Evolutionary conservation across 2,888 invertebrate species (phyloP).

Genomic region (Linnaemya vulpina): DNA sequence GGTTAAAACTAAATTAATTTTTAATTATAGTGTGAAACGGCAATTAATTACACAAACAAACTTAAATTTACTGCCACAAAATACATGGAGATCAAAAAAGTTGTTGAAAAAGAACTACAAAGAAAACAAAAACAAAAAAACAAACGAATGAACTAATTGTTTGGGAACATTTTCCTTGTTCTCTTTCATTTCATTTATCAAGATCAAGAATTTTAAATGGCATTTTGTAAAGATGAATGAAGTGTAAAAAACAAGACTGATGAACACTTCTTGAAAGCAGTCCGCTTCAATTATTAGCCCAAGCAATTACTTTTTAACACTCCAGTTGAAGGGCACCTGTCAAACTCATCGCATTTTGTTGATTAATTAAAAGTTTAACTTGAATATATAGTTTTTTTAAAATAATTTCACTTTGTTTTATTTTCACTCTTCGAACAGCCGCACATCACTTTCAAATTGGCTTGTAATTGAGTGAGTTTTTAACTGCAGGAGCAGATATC

Average conservation of each 20-base stretch:
- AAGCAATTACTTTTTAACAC: not conserved
- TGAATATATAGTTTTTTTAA: not conserved
- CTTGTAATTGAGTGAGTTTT: constrained; percentile 12
- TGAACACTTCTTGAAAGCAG: not conserved
- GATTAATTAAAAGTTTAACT: not conserved
- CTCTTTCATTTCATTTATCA: constrained; percentile 41
- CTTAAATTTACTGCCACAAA: constrained; percentile 2
- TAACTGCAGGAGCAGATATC: too few relatives aligned
- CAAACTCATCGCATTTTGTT: not conserved
- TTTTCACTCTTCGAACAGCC: not conserved
- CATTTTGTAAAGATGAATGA: constrained; percentile 8
- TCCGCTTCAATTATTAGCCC: not conserved
- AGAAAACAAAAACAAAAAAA: not conserved
- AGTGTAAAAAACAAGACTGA: not conserved
- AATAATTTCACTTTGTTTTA: not conserved
- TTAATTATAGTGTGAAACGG: constrained; percentile 53
- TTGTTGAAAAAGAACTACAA: not conserved
- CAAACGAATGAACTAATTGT: constrained; percentile 20
- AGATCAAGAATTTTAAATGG: constrained; percentile 33
- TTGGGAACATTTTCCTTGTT: not conserved
- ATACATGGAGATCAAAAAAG: not conserved
- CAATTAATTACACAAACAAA: constrained; percentile 46
- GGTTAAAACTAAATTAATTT: constrained; percentile 58
- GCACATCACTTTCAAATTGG: not conserved
- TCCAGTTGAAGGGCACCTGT: not conserved